Percentiles rank a stretch among this genome's conserved stretches.
Evolutionary conservation across 2,888 invertebrate species (phyloP).

Genomic region (Eulithis prunata): DNA sequence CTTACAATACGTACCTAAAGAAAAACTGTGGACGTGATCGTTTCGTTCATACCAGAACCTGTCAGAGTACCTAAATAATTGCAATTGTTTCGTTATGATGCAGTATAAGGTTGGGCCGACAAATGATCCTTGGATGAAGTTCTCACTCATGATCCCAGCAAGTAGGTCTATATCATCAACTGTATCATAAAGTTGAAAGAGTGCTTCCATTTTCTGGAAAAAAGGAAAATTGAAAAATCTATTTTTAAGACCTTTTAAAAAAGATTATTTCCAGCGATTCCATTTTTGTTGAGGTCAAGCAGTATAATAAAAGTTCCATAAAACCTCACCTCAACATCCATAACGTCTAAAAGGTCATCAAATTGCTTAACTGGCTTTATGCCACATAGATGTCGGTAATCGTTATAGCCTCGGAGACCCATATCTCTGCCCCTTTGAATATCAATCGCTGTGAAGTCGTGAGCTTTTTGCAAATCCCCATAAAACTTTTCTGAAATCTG

Average conservation of each 20-base stretch:
- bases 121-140: slow-evolving; percentile 54
- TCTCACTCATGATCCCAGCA: slow-evolving; percentile 67
- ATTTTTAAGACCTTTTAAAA: too few relatives aligned
- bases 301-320: slow-evolving; percentile 13
- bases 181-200: slow-evolving; percentile 58
- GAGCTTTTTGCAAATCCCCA: slow-evolving; percentile 58
- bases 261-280: too few relatives aligned
- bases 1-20: slow-evolving; percentile 52
- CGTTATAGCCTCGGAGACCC: slow-evolving; percentile 67
- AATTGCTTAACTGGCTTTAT: slow-evolving; percentile 60
- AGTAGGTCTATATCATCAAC: slow-evolving; percentile 67
- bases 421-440: slow-evolving; percentile 70
- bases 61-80: slow-evolving; percentile 61
- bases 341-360: slow-evolving; percentile 64
- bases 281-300: too few relatives aligned
- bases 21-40: slow-evolving; percentile 67
- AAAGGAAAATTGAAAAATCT: background rate
- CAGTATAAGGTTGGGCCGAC: slow-evolving; percentile 69
- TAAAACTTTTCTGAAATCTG: slow-evolving; percentile 67
- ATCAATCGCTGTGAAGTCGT: slow-evolving; percentile 60
- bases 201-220: slow-evolving; percentile 64
- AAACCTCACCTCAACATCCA: slow-evolving; percentile 62
- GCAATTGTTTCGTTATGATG: slow-evolving; percentile 65
- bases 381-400: slow-evolving; percentile 64
- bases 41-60: slow-evolving; percentile 73